Evolutionary conservation across 2,888 invertebrate species (phyloP).

Genomic region (Ormyrus thymus): DNA sequence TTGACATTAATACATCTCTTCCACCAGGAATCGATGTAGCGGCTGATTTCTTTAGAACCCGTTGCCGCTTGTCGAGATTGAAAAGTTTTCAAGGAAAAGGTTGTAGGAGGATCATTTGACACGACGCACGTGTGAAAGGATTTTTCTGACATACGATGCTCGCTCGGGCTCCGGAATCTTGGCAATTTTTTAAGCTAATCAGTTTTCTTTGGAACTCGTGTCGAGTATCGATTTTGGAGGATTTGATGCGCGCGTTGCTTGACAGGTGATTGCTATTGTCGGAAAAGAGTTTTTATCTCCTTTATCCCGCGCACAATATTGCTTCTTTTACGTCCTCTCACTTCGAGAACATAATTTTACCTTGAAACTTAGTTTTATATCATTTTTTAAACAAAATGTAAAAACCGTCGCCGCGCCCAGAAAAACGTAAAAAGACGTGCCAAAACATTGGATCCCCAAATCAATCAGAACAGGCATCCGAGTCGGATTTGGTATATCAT

Average conservation of each 20-base stretch:
- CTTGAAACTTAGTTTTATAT: too few species aligned
- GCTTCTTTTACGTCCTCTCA: background rate
- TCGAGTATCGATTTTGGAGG: background rate
- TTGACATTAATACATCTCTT: background rate
- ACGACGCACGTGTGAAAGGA: slow-evolving; percentile 16
- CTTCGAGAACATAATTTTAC: background rate
- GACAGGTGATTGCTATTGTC: slow-evolving; percentile 21
- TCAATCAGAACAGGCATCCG: slow-evolving; percentile 2
- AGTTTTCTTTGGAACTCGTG: slow-evolving; percentile 3
- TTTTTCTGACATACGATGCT: slow-evolving; percentile 15
- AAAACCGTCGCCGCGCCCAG: too few species aligned
- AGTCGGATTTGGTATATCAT: slow-evolving; percentile 26
- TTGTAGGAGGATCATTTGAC: slow-evolving; percentile 37
- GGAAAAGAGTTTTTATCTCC: background rate
- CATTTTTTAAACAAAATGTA: too few species aligned
- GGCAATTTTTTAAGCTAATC: slow-evolving; percentile 39
- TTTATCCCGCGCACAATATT: background rate
- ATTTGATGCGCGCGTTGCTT: slow-evolving; percentile 5
- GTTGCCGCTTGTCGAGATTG: slow-evolving; percentile 25
- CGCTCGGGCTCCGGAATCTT: slow-evolving; percentile 1
- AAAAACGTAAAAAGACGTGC: slow-evolving; percentile 6
- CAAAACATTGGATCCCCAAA: slow-evolving; percentile 26
- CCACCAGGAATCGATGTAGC: background rate
- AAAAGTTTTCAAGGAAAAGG: slow-evolving; percentile 18
- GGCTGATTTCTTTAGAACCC: slow-evolving; percentile 5